Evolutionary conservation across 2,888 invertebrate genomes (phyloP).

Genomic region (Dryocosmus kuriphilus): DNA sequence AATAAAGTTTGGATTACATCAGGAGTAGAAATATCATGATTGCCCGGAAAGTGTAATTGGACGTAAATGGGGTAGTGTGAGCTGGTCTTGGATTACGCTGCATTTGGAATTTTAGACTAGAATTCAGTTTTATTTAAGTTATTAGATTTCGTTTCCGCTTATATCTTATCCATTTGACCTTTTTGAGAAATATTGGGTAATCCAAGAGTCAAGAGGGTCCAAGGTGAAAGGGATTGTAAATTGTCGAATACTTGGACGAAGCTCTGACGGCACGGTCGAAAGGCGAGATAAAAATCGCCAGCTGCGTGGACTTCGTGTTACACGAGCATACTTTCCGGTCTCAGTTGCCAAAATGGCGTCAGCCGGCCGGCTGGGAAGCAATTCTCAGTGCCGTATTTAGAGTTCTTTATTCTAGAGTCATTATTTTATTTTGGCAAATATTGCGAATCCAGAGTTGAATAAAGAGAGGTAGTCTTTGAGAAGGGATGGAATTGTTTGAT

Average conservation of each 20-base stretch:
- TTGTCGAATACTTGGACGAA: constrained; percentile 25
- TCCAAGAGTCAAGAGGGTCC: neutral
- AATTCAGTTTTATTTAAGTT: neutral
- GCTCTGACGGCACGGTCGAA: constrained; percentile 44
- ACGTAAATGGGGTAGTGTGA: neutral
- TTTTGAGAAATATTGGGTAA: neutral
- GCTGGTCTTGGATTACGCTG: constrained; percentile 6
- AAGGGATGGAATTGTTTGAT: neutral
- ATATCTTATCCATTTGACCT: constrained; percentile 6
- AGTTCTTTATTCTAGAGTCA: constrained; percentile 1
- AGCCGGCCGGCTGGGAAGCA: constrained; percentile 69
- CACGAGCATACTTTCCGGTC: constrained; percentile 67
- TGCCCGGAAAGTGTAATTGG: neutral
- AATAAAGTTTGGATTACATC: neutral
- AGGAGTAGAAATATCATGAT: neutral
- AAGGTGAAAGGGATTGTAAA: constrained; percentile 1
- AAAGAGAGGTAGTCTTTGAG: neutral
- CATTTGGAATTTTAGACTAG: neutral
- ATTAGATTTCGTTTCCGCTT: constrained; percentile 2
- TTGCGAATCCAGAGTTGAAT: neutral
- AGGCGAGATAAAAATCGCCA: constrained; percentile 62
- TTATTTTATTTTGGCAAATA: constrained; percentile 19
- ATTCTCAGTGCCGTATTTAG: constrained; percentile 60
- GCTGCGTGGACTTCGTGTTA: constrained; percentile 54
- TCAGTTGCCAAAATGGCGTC: constrained; percentile 77